Percentiles rank a stretch among this genome's conserved stretches.
phyloP scores from a whole-genome alignment of 2,797 vertebrate species.

The Semotilus atromaculatus region DNA sequence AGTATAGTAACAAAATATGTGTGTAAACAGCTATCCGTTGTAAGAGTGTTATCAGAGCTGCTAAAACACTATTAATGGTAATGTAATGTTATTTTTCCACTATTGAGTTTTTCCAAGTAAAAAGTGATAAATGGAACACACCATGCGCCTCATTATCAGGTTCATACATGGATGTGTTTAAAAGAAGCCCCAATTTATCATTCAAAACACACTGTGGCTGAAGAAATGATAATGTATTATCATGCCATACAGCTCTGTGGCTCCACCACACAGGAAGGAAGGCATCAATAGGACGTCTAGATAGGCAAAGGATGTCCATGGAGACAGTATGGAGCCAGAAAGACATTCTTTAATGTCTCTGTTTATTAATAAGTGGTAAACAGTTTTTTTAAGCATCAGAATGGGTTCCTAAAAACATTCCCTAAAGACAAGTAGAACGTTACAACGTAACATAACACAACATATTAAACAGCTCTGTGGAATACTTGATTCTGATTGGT shows the following conservation, averaged over 20 bases:
- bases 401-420: neutral
- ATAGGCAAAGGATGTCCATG: conserved; percentile 65
- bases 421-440: neutral
- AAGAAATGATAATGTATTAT: conserved; percentile 76
- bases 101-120: neutral
- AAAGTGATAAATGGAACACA: conserved; percentile 54
- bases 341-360: conserved; percentile 13
- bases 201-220: conserved; percentile 57
- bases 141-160: conserved; percentile 73
- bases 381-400: neutral
- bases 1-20: neutral
- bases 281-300: conserved; percentile 62
- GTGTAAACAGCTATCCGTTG: neutral
- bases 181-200: conserved; percentile 70
- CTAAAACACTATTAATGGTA: conserved; percentile 4
- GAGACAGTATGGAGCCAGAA: conserved; percentile 37
- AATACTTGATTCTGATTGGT: neutral
- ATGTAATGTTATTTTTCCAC: neutral
- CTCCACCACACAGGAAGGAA: conserved; percentile 78
- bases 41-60: neutral
- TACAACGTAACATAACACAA: neutral
- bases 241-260: conserved; percentile 75
- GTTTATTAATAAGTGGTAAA: neutral
- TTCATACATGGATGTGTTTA: conserved; percentile 50
- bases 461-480: neutral